Evolutionary conservation across 2,797 vertebrate species (phyloP).

Genomic region (Myripristis jacobus): DNA sequence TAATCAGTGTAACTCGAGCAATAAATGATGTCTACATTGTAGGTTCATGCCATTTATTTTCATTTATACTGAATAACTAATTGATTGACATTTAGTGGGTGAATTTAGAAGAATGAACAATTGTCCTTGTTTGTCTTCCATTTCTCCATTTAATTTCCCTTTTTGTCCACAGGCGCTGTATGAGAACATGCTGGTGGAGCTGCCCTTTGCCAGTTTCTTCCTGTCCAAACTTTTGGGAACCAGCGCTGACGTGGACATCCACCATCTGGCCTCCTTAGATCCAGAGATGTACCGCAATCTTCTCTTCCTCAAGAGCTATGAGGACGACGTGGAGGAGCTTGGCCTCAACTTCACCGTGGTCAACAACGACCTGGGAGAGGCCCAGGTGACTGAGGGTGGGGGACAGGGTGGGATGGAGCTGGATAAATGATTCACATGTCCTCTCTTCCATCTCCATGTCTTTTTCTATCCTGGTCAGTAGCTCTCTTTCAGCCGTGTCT

Average conservation of each 20-base stretch:
- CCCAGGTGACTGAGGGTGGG: slow-evolving; percentile 85
- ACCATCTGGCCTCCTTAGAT: slow-evolving; percentile 96
- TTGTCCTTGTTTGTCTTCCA: slow-evolving; percentile 5
- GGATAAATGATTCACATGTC: slow-evolving; percentile 50
- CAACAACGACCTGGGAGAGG: slow-evolving; percentile 98
- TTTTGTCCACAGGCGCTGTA: slow-evolving; percentile 89
- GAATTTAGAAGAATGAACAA: slow-evolving; percentile 5
- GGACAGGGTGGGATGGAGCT: slow-evolving; percentile 13
- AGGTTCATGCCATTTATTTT: slow-evolving; percentile 24
- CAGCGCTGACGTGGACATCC: slow-evolving; percentile 97
- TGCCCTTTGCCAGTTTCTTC: slow-evolving; percentile 98
- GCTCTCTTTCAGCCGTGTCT: slow-evolving; percentile 30
- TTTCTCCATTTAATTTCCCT: slow-evolving; percentile 22
- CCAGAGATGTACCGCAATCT: slow-evolving; percentile 98
- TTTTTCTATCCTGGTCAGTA: slow-evolving; percentile 19
- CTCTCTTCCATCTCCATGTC: slow-evolving; percentile 33
- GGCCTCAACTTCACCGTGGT: slow-evolving; percentile 98
- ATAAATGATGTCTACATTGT: slow-evolving; percentile 35
- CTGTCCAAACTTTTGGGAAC: slow-evolving; percentile 97
- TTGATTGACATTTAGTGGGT: slow-evolving; percentile 12
- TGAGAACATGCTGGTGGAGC: slow-evolving; percentile 98
- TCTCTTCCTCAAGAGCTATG: slow-evolving; percentile 98
- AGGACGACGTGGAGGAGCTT: slow-evolving; percentile 96
- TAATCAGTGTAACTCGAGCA: slow-evolving; percentile 43
- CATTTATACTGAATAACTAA: slow-evolving; percentile 5